Evolutionary conservation across 1,140 invertebrate genomes (phyloP), one percentile per base, ranked within the genome.

Genomic region (Drosophila punjabiensis): DNA sequence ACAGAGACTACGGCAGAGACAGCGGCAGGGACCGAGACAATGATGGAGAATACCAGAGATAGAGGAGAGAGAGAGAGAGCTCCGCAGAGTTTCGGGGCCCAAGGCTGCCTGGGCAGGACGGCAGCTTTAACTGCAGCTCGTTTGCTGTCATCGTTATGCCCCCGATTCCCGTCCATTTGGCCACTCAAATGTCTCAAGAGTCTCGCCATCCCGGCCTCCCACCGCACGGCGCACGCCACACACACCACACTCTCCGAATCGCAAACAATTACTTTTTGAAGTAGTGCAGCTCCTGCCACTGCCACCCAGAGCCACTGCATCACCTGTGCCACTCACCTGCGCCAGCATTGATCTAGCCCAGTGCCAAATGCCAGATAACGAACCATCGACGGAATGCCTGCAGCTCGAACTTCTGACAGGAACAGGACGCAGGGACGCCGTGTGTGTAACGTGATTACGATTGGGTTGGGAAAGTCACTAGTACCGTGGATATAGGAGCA

Each of bases 251-350:
- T 88, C 84, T 88, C 66, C 81, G 80, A 90, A 90, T 90, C 87
- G 86, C 86, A 90, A 90, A 91, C 86, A 90, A 90, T 90, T 90
- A 90, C 87, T 86, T 90, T 89, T 82, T 89, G 75, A 90, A 89
- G 86, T 90, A 84, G 70, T 85, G 70, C 70, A 60, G 69, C 55
- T 33, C 48, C 65, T 73, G 24, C 20, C 30, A 67, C 56, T 37
- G 30, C 65, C 37, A 47, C n/a, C 13, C 43, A 39, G 52, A 43
- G 18, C 37, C 65, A 66, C 68, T 41, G 67, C 69, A 73, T 74
- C 65, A 69, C 65, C 75, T 77, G 58, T 37, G 59, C 56, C 61
- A 48, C 77, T 81, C 69, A 84, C 82, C 85, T 90, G 79, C 65
- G 60, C 76, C 78, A 20, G 59, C 84, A 88, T 89, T 85, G 81